Evolutionary conservation across 2,797 vertebrate genomes (phyloP), one percentile per base, ranked within the genome.

Genomic region (Arctocebus calabarensis): DNA sequence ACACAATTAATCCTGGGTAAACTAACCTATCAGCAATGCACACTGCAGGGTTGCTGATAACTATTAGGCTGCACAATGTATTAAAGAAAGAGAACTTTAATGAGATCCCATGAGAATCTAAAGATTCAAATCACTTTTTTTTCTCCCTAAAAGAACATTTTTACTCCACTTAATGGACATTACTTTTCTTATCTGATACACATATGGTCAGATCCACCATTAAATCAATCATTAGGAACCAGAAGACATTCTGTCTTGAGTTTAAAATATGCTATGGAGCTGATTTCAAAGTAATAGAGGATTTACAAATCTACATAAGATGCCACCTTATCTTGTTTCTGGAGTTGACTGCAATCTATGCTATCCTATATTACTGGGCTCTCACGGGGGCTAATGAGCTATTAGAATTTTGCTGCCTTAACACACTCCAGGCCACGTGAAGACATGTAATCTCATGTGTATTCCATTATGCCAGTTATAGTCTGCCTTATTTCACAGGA

Each of bases 1-100:
- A 98, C 96, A 97, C 97, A 98, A 98, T 98, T 98, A 98, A 98
- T 98, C 98, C 98, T 97, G 95, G 96, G 98, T 98, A 98, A 98
- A 98, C 98, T 93, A 97, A 98, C 97, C 97, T 98, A 97, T 98
- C 96, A 97, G 98, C 93, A 95, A 97, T 83, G 57, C 83, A 84
- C 96, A 96, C 95, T 91, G 97, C 94, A 95, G 97, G 97, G 96
- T 92, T 97, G 97, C 95, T 85, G 97, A 95, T 96, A 92, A 97
- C 95, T 95, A 97, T 90, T 97, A 96, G 98, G 95, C 97, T 77
- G 74, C 57, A 94, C 78, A 40, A 84, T 88, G 71, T 93, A 97
- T 98, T 97, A 98, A 95, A 96, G 78, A 96, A 93, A 87, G 61
- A 97, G 95, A 9, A 70, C 90, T 97, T 97, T 98, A 98, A 98